Evolutionary conservation across 1,140 invertebrate species (phyloP).

Genomic region (Dreissena polymorpha): DNA sequence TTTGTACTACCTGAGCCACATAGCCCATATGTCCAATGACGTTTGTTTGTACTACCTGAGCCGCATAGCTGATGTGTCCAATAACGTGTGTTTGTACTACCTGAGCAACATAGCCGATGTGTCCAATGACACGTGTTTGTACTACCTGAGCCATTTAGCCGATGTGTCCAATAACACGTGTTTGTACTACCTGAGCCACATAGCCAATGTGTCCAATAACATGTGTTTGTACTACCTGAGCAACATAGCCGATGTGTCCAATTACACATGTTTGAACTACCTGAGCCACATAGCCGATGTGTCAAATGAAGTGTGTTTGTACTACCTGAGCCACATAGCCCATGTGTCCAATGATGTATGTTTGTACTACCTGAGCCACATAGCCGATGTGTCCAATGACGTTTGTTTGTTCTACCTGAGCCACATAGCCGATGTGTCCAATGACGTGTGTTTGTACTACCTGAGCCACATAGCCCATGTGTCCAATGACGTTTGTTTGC

Average conservation of each 20-base stretch:
- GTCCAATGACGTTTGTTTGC: conserved; percentile 66
- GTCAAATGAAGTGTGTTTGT: conserved; percentile 66
- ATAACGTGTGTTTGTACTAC: conserved; percentile 66
- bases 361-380: too few species aligned
- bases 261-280: conserved; percentile 68
- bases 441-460: conserved; percentile 67
- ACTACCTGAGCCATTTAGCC: too few species aligned
- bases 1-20: too few species aligned
- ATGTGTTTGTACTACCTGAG: too few species aligned
- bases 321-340: too few species aligned
- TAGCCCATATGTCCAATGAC: conserved; percentile 67
- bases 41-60: too few species aligned
- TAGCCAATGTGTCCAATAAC: conserved; percentile 67
- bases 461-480: conserved; percentile 68
- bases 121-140: conserved; percentile 66
- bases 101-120: conserved; percentile 68
- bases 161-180: conserved; percentile 65
- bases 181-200: too few species aligned
- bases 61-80: conserved; percentile 67
- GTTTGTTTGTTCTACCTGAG: conserved; percentile 66
- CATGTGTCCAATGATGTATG: conserved; percentile 65
- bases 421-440: conserved; percentile 66
- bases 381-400: conserved; percentile 67
- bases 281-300: conserved; percentile 68
- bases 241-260: conserved; percentile 67